Base-by-base conservation (phyloP, 2,113 vertebrate genomes). In the Corvus hawaiiensis region DNA sequence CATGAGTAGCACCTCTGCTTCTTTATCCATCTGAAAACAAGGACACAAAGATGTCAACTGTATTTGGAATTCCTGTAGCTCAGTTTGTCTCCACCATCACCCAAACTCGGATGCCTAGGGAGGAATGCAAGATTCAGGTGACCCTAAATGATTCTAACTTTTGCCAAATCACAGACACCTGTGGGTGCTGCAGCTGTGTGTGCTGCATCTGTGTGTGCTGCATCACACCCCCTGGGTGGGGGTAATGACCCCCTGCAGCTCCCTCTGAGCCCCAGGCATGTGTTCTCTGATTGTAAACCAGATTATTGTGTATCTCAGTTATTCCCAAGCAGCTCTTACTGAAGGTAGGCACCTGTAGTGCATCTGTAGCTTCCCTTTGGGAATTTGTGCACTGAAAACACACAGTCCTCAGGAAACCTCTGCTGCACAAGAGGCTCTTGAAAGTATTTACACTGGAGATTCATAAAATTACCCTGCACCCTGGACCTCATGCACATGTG, bases 251-350 rank as follows among this genome's bases (percentile, higher is more conserved):
- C 18, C 35, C 27, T 74, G 19, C 61, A 74, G 14, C 49, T 72
- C 56, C 41, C 20, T 63, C 49, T 0, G 0, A 81, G 48, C 35
- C 21, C 55, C 10, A 20, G 33, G 18, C 2, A 0, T n/a, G 28
- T 51, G 28, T 69, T 80, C 58, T 83, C 63, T 89, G 59, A 23
- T 35, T 44, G 17, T 22, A 35, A 77, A 63, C 11, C 24, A 63
- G 10, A 30, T 48, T 39, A 37, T 71, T 76, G 24, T 28, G 15
- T 52, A 28, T 79, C 44, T 52, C 66, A 5, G 35, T 77, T 86
- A 44, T 11, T 90, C 52, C 71, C 27, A 24, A 67, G 51, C 52
- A 71, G 51, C 48, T 71, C 11, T 27, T 67, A 8, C 33, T 72
- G 52, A 78, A 35, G 28, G 68, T 74, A 27, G 24, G 19, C 51